Evolutionary conservation across 2,113 vertebrate genomes (phyloP).

Genomic region (Pungitius pungitius): DNA sequence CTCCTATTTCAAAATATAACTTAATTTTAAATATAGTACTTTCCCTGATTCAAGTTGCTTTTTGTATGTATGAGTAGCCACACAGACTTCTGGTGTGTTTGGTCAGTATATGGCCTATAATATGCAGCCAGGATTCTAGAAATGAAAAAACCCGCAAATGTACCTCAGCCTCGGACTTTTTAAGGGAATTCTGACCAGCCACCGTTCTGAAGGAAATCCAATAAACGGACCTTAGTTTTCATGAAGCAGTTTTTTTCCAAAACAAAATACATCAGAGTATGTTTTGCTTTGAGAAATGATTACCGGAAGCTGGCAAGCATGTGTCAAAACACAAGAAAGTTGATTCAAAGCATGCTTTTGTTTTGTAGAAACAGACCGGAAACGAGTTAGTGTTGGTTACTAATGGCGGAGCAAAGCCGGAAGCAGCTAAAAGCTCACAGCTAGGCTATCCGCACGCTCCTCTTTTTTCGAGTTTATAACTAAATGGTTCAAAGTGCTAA

Average conservation of each 20-base stretch:
- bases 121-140: neutral
- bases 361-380: slow-evolving; percentile 50
- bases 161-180: neutral
- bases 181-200: neutral
- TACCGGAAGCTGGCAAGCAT: neutral
- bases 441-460: neutral
- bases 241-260: neutral
- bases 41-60: neutral
- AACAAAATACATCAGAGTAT: neutral
- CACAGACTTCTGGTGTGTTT: neutral
- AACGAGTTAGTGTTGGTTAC: neutral
- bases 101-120: neutral
- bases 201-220: neutral
- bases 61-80: neutral
- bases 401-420: neutral
- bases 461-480: neutral
- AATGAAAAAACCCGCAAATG: neutral
- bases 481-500: neutral
- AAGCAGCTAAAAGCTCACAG: slow-evolving; percentile 5
- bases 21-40: neutral
- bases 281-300: slow-evolving; percentile 30
- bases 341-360: neutral
- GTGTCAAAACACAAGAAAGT: neutral
- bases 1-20: slow-evolving; percentile 13
- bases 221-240: neutral